These are phyloP conservation scores for Pipra filicauda DNA, from an alignment of 2,113 vertebrate species.

Conservation along the genomic window DNA sequence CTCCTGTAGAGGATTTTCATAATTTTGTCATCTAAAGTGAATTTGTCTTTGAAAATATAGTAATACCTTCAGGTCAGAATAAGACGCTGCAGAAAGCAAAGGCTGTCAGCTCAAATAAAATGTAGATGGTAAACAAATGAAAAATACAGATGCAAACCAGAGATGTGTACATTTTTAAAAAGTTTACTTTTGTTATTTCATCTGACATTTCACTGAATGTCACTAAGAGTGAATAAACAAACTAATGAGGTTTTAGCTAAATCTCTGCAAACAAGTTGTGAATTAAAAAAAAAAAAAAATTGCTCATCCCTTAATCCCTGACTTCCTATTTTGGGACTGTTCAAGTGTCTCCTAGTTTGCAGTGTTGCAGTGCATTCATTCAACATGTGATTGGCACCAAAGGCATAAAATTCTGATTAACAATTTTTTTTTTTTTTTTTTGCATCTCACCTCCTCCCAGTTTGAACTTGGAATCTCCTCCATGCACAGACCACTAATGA, in stretches of 20 bases:
- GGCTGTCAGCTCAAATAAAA: not conserved
- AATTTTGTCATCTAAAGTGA: not conserved
- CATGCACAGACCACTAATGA: conserved; percentile 77
- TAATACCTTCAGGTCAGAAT: not conserved
- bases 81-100: not conserved
- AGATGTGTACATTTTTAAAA: conserved; percentile 11
- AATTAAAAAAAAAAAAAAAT: not conserved
- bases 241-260: conserved; percentile 68
- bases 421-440: conserved; percentile 16
- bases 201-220: conserved; percentile 68
- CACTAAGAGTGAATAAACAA: conserved; percentile 67
- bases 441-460: conserved; percentile 70
- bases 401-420: conserved; percentile 67
- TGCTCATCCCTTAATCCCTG: conserved; percentile 37
- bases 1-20: not conserved
- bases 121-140: not conserved
- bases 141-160: not conserved
- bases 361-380: conserved; percentile 39
- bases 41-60: not conserved
- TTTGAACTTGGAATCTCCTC: conserved; percentile 77
- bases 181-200: conserved; percentile 66
- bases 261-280: conserved; percentile 51
- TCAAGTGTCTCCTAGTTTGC: not conserved
- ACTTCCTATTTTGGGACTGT: conserved; percentile 31
- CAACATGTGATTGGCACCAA: conserved; percentile 57